Conservation (phyloP, 1,140 invertebrate genomes). For the Eumeta japonica region DNA sequence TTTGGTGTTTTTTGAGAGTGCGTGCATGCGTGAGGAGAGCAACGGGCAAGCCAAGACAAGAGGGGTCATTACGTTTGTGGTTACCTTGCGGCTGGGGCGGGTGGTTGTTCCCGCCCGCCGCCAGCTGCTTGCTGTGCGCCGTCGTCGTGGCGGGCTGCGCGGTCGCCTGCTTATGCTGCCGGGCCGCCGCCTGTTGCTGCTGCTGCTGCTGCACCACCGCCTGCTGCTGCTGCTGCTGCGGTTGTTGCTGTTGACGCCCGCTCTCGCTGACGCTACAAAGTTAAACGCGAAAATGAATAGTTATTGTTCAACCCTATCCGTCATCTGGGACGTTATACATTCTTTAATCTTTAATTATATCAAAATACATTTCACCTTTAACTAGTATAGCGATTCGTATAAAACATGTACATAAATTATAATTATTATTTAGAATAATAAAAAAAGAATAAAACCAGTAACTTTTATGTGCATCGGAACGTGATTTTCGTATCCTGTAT, state of each 20-base stretch:
- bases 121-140: conserved; percentile 72
- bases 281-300: no score
- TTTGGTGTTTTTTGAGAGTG: conserved; percentile 1
- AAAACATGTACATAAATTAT: no score
- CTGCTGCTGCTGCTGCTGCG: conserved; percentile 25
- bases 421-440: no score
- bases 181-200: conserved; percentile 24
- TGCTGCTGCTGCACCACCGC: conserved; percentile 34
- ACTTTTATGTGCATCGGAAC: no score
- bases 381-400: no score
- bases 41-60: no score
- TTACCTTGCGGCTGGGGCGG: conserved; percentile 67
- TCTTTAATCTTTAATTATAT: no score
- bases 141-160: conserved; percentile 66
- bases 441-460: no score
- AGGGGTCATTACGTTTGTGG: conserved; percentile 57
- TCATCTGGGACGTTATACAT: no score
- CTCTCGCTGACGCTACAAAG: conserved; percentile 40
- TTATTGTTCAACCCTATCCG: no score
- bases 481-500: no score
- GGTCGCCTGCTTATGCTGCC: conserved; percentile 32
- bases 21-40: neutral
- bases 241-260: conserved; percentile 14
- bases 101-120: conserved; percentile 64
- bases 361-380: no score